Base-by-base conservation (phyloP, 2,797 vertebrate species). In the Dermochelys coriacea region DNA sequence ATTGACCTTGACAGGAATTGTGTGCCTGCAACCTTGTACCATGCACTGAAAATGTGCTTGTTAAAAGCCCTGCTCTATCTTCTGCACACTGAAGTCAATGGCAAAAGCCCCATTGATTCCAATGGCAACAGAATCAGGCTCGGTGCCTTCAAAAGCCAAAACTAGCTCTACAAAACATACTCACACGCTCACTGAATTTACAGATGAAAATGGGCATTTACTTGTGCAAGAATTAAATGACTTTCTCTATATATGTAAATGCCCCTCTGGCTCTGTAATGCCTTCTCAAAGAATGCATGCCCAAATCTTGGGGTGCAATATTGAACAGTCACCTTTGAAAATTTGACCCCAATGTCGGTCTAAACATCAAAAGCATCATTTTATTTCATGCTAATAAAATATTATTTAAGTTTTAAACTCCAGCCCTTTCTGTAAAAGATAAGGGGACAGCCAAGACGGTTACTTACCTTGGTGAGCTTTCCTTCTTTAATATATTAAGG, bases 401-500 rank as follows among this genome's bases (percentile, higher is more conserved):
- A 18, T 27, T 87, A 31, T 45, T 80, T 81, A 68, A 37, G 80
- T 37, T 0, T 29, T 10, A 71, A 86, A 55, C n/a, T 77, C 84
- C 71, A 51, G 21, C 31, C 37, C 37, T 29, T 41, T 34, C 80
- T 49, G n/a, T 47, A 45, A 80, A 74, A 52, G 45, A 55, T 47
- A 82, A 68, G 45, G 29, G 25, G 54, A 81, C 23, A 47, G 52
- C 16, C 25, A 47, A 86, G 37, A 27, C 54, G 92, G 85, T 91
- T 87, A 90, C 85, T 4, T 97, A 99, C 99, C 98, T 98, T 5
- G 99, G 99, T 5, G 99, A 99, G 97, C 98, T 99, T 97, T 99
- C 99, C 96, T 99, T 99, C 98, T 99, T 99, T 93, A 99, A 96
- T 93, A 99, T 98, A 95, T 99, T 99, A 80, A 99, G 99, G 94